phyloP scores from a whole-genome alignment of 2,113 vertebrate species.

The Rhadina sibilatrix region DNA sequence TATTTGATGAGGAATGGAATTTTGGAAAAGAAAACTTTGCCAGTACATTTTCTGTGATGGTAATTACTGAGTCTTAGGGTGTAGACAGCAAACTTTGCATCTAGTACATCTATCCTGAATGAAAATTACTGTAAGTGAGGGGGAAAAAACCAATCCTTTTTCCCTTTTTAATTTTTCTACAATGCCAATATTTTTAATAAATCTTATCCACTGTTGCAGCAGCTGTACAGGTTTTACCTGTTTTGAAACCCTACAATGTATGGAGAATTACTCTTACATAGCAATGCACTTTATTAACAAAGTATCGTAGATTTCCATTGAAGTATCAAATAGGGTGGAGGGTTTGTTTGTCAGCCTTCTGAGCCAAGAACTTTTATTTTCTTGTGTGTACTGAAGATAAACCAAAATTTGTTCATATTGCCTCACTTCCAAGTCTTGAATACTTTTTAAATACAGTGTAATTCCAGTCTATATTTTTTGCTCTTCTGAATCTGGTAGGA shows the following conservation, averaged over 20 bases:
- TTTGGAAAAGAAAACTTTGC: neutral
- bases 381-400: neutral
- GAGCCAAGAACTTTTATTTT: neutral
- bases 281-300: neutral
- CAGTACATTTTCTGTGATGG: neutral
- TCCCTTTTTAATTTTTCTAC: neutral
- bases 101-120: neutral
- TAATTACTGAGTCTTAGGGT: neutral
- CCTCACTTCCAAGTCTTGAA: neutral
- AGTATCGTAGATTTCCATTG: neutral
- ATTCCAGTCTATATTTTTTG: neutral
- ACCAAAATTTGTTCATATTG: neutral
- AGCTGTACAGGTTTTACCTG: neutral
- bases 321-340: neutral
- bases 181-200: neutral
- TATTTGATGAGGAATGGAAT: neutral
- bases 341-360: neutral
- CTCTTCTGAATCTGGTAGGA: neutral
- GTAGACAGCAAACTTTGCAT: neutral
- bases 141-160: rapidly evolving
- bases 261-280: neutral
- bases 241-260: neutral
- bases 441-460: neutral
- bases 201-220: neutral
- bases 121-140: neutral